Evolutionary conservation across 2,113 vertebrate genomes (phyloP), one percentile per base, ranked within the genome.

Genomic region (Zosterops pallidus): DNA sequence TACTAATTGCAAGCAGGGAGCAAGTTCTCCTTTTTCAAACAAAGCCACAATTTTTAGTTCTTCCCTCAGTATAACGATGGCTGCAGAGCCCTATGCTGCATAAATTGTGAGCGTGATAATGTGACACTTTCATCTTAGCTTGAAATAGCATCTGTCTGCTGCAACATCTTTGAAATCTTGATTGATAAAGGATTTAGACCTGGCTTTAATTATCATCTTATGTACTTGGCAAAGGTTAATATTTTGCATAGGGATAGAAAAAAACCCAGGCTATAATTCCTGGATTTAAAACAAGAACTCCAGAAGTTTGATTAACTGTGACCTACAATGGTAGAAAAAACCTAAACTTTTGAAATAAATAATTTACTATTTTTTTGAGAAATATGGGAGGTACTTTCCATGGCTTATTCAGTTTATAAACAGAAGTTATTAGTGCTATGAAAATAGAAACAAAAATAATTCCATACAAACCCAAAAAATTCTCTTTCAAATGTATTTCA

Each of bases 141-240:
- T 89, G 81, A 97, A 97, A 96, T 77, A 96, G 41, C 91, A 94
- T 94, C 90, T 92, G 92, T 92, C 94, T 91, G 78, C 53, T 82
- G 55, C 75, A 96, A 90, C 53, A 92, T 94, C 95, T 97, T 97
- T 97, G 95, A 97, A 97, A 97, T 82, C 47, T 95, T 92, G 95
- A 85, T 95, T 94, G 93, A 97, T 97, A 97, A 97, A 96, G 83
- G 80, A 95, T 57, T 69, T 91, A 83, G 96, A 86, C 59, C 89
- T 96, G 95, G 81, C 92, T 97, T 97, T 96, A 97, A 96, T 98
- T 96, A 97, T 42, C 90, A 63, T 86, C 87, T 92, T 92, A 88
- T 93, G 67, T 95, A 85, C 89, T 97, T 96, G 90, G 77, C 83
- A 97, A 96, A 98, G 77, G 95, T 95, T 93, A 96, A 93, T 92